A percentile compares a stretch with the other conserved stretches of the same genome.
These are phyloP conservation scores for Leptobrachium ailaonicum DNA, from an alignment of 2,113 vertebrate genomes.

Conservation along the genomic window DNA sequence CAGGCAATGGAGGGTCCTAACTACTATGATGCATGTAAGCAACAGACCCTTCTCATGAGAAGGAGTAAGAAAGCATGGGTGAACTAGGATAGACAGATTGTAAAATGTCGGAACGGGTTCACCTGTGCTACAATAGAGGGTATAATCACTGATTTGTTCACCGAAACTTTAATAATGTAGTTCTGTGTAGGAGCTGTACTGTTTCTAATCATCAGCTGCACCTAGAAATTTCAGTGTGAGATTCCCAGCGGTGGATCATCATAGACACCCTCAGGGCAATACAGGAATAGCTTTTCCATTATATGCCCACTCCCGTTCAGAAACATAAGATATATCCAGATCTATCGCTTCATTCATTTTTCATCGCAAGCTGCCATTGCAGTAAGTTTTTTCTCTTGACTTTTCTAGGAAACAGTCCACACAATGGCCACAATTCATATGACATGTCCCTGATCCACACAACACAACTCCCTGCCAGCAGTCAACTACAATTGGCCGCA, in stretches of 20 bases:
- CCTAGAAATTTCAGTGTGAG: too few species aligned
- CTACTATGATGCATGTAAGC: too few species aligned
- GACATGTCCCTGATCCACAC: neutral
- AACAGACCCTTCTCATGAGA: too few species aligned
- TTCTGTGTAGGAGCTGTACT: too few species aligned
- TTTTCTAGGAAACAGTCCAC: neutral
- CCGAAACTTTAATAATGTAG: too few species aligned
- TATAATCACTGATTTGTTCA: too few species aligned
- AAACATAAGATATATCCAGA: neutral
- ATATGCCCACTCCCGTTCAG: neutral
- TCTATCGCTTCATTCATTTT: constrained; percentile 1
- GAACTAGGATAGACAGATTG: too few species aligned
- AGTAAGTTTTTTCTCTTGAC: neutral
- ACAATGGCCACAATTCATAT: neutral
- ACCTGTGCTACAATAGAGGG: too few species aligned
- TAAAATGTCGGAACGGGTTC: too few species aligned
- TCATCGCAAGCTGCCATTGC: neutral
- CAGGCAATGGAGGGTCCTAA: too few species aligned
- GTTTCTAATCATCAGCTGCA: too few species aligned
- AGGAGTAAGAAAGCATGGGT: too few species aligned
- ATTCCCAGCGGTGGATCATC: neutral
- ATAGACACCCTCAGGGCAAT: neutral
- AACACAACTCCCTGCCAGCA: neutral
- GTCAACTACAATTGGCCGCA: neutral
- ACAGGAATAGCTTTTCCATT: neutral